Evolutionary conservation across 2,113 vertebrate genomes (phyloP).

Genomic region (Chamaetylas fuelleborni): DNA sequence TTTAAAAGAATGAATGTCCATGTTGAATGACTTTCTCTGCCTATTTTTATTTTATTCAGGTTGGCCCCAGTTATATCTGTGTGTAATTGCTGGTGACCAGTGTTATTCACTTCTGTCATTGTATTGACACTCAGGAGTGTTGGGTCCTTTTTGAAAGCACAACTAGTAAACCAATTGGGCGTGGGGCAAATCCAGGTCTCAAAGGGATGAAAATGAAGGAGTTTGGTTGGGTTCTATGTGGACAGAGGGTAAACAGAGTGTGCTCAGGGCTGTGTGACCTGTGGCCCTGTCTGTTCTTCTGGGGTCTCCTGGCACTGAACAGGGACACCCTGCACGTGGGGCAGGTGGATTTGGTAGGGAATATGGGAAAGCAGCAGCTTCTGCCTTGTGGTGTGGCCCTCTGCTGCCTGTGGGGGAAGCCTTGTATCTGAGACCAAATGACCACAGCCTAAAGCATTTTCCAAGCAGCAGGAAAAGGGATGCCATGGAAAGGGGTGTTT

Average conservation of each 20-base stretch:
- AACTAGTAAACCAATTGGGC: neutral
- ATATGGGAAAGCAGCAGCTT: neutral
- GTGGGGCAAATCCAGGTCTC: neutral
- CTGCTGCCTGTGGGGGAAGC: neutral
- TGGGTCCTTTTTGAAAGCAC: neutral
- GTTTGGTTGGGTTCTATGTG: fast-evolving
- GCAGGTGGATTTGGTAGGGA: neutral
- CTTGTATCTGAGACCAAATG: fast-evolving
- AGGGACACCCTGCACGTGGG: fast-evolving
- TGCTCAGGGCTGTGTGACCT: neutral
- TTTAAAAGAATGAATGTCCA: neutral
- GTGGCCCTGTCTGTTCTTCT: neutral
- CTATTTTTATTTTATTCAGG: neutral
- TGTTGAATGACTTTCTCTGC: neutral
- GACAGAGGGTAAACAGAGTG: neutral
- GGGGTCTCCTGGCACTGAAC: neutral
- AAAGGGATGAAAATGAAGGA: neutral
- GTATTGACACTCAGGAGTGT: neutral
- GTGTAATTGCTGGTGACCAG: neutral
- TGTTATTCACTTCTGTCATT: neutral
- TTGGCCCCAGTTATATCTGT: neutral
- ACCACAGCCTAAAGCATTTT: neutral
- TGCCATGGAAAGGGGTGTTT: neutral
- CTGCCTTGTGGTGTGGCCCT: neutral
- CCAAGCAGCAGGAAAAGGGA: neutral